Conservation (phyloP, 2,797 vertebrate species). For the Malacoraja senta region DNA sequence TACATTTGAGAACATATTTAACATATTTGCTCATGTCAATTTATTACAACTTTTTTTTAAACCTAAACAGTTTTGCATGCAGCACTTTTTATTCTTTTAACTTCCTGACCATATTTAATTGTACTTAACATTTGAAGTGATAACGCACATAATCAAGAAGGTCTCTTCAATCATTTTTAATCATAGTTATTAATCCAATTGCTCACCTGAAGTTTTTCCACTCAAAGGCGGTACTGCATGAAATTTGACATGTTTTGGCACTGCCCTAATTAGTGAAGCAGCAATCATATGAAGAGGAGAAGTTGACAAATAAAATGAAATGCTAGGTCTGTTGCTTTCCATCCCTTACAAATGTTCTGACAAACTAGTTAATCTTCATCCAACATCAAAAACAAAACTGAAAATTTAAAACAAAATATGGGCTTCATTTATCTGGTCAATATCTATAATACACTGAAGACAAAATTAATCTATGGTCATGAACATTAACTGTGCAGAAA, state of each 20-base stretch:
- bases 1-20: no score
- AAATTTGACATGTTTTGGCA: neutral
- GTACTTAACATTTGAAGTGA: neutral
- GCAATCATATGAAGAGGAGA: neutral
- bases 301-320: neutral
- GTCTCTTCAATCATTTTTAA: neutral
- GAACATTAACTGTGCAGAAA: no score
- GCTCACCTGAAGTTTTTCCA: neutral
- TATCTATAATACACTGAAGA: neutral
- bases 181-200: neutral
- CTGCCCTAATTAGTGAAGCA: neutral
- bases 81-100: neutral
- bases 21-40: neutral
- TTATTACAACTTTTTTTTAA: neutral
- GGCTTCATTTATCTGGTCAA: neutral
- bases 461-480: no score
- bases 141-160: neutral
- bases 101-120: neutral
- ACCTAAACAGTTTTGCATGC: neutral
- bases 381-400: neutral
- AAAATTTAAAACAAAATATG: neutral
- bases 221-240: neutral
- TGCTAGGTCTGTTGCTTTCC: neutral
- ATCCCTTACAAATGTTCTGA: neutral
- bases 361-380: neutral